A percentile compares a stretch with the other conserved stretches of the same genome.
These are phyloP conservation scores for Chalcosyrphus nemorum DNA, from an alignment of 2,888 invertebrate genomes.

Conservation along the genomic window DNA sequence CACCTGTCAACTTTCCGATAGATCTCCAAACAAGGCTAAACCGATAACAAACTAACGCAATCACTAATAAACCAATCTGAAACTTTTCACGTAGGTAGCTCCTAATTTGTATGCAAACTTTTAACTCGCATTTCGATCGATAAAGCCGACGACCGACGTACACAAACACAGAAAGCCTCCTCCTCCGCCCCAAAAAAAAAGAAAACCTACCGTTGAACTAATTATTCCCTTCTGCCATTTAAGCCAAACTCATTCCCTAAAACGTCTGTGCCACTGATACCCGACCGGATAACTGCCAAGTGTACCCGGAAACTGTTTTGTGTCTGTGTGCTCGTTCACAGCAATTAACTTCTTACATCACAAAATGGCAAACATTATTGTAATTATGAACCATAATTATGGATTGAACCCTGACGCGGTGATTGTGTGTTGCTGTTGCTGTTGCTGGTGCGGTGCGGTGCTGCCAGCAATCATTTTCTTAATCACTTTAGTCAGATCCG, in stretches of 20 bases:
- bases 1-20: neutral
- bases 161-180: slow-evolving; percentile 4
- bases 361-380: slow-evolving; percentile 65
- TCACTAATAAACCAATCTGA: slow-evolving; percentile 3
- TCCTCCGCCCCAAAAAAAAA: slow-evolving; percentile 31
- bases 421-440: no score
- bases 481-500: slow-evolving; percentile 40
- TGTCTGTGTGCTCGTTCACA: slow-evolving; percentile 54
- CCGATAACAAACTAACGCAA: neutral
- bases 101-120: slow-evolving; percentile 36
- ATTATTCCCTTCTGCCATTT: slow-evolving; percentile 64
- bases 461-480: slow-evolving; percentile 50
- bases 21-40: slow-evolving; percentile 9
- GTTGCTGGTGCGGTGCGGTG: no score
- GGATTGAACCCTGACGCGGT: slow-evolving; percentile 63
- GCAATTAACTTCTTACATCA: slow-evolving; percentile 72
- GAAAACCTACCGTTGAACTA: slow-evolving; percentile 61
- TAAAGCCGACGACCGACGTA: no score
- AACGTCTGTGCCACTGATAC: slow-evolving; percentile 19
- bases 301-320: slow-evolving; percentile 68
- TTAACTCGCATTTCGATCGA: slow-evolving; percentile 32
- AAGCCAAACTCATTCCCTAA: slow-evolving; percentile 47
- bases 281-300: slow-evolving; percentile 67
- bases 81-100: slow-evolving; percentile 10
- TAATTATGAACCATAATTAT: slow-evolving; percentile 68